Percentiles rank a stretch among this genome's conserved stretches.
Evolutionary conservation across 2,888 invertebrate genomes (phyloP).

Genomic region (Melikaiella ostensackeni): DNA sequence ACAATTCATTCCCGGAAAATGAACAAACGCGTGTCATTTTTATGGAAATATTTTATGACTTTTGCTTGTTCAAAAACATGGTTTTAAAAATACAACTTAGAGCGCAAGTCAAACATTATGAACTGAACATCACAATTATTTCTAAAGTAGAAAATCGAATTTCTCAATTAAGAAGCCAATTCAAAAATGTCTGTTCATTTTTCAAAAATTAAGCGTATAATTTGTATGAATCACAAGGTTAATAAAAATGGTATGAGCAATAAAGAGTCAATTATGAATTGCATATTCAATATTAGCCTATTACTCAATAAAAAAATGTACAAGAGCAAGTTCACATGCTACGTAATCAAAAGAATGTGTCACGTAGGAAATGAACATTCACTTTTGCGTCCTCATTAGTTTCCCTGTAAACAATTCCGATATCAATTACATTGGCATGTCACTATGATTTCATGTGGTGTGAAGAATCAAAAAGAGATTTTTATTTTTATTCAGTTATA

Average conservation of each 20-base stretch:
- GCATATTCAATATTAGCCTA: neutral
- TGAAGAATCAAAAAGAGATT: conserved; percentile 5
- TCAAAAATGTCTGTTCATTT: too few relatives aligned
- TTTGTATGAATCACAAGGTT: neutral
- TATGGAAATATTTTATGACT: neutral
- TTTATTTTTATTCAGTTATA: neutral
- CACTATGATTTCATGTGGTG: conserved; percentile 13
- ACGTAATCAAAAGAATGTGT: conserved; percentile 13
- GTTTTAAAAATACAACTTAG: too few relatives aligned
- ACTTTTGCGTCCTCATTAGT: conserved; percentile 35
- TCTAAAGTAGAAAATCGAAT: too few relatives aligned
- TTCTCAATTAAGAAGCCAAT: too few relatives aligned
- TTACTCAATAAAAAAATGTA: conserved; percentile 21
- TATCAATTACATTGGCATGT: conserved; percentile 34
- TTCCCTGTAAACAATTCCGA: conserved; percentile 1
- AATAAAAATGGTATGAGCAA: neutral
- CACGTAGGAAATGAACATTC: conserved; percentile 39
- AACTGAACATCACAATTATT: too few relatives aligned
- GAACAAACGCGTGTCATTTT: neutral
- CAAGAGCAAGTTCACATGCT: conserved; percentile 29
- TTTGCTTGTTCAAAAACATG: too few relatives aligned
- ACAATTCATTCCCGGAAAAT: neutral
- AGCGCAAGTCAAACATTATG: too few relatives aligned
- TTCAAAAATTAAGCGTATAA: neutral
- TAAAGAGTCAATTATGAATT: conserved; percentile 6